A percentile compares a stretch with the other conserved stretches of the same genome.
These are phyloP conservation scores for Borostomias antarcticus DNA, from an alignment of 2,797 vertebrate genomes.

Conservation along the genomic window DNA sequence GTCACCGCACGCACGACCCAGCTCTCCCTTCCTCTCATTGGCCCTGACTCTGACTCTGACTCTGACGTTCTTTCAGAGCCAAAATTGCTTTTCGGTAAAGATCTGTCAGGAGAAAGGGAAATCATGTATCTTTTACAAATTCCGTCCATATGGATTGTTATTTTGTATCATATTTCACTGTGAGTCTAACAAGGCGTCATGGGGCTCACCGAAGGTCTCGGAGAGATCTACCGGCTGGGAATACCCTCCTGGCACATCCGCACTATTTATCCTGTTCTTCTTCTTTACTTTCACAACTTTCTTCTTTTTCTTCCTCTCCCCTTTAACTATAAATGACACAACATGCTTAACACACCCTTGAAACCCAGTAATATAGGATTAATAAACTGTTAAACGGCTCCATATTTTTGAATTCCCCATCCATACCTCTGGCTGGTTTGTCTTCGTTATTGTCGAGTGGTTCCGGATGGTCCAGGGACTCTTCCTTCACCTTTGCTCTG, in stretches of 20 bases:
- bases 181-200: neutral
- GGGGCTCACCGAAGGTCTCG: constrained; percentile 76
- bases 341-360: neutral
- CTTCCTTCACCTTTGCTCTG: constrained; percentile 66
- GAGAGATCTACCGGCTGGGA: constrained; percentile 71
- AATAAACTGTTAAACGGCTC: neutral
- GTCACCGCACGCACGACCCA: constrained; percentile 12
- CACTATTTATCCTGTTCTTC: constrained; percentile 82
- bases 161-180: constrained; percentile 9
- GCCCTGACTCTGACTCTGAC: constrained; percentile 57
- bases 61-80: constrained; percentile 82
- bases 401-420: neutral
- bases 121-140: constrained; percentile 35
- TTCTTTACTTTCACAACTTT: constrained; percentile 66
- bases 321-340: constrained; percentile 47
- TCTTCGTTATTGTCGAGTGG: constrained; percentile 48
- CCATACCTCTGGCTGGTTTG: constrained; percentile 60
- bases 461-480: constrained; percentile 48
- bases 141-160: constrained; percentile 30
- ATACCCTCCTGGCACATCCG: constrained; percentile 58
- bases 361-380: neutral
- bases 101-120: constrained; percentile 72
- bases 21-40: constrained; percentile 15
- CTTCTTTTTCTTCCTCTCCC: constrained; percentile 69
- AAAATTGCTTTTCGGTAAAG: constrained; percentile 85